These are phyloP conservation scores for Oeneis ivallda DNA, from an alignment of 2,888 invertebrate genomes.

Conservation along the genomic window DNA sequence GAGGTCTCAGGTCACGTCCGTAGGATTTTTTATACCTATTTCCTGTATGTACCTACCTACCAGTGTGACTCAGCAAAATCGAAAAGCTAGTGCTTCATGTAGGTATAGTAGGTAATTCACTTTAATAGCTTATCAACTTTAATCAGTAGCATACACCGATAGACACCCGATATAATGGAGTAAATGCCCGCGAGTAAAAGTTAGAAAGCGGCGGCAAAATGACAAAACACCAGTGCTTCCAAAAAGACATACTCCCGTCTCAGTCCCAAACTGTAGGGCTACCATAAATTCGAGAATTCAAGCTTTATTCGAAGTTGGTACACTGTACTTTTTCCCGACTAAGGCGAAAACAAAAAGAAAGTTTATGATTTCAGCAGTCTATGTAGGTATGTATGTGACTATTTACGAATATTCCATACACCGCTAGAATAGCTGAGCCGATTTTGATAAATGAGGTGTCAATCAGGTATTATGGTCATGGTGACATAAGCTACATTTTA, in stretches of 20 bases:
- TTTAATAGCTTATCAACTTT: slow-evolving; percentile 36
- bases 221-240: slow-evolving; percentile 59
- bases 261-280: slow-evolving; percentile 5
- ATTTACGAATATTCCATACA: no score
- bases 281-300: slow-evolving; percentile 1
- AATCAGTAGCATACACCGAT: slow-evolving; percentile 31
- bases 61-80: slow-evolving; percentile 33
- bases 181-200: slow-evolving; percentile 61
- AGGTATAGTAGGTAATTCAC: slow-evolving; percentile 32
- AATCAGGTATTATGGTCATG: no score
- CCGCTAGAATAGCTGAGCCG: no score
- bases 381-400: no score
- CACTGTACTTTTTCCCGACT: no score
- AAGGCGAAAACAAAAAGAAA: no score
- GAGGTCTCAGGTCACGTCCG: no score
- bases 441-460: no score
- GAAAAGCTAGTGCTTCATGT: slow-evolving; percentile 21
- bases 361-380: no score
- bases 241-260: slow-evolving; percentile 11
- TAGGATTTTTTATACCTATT: no score
- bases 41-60: neutral
- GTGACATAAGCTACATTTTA: no score
- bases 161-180: slow-evolving; percentile 33
- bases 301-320: no score
- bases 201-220: slow-evolving; percentile 62